phyloP scores from a whole-genome alignment of 1,140 invertebrate genomes.

The Bombus superbus region DNA sequence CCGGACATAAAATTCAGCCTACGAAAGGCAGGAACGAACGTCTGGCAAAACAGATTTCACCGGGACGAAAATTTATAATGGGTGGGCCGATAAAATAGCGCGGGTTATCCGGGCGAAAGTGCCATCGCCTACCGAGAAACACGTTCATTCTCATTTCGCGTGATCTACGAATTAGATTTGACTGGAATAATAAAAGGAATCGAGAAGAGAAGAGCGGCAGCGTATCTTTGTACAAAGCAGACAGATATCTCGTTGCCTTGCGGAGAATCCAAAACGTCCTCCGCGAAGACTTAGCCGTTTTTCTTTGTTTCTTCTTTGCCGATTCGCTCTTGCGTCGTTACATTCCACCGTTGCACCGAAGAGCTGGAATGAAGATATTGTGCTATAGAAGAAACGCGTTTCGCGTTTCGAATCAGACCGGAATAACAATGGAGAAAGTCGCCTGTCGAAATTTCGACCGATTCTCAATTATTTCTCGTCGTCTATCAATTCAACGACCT shows the following conservation, averaged over 20 bases:
- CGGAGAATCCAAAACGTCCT: slow-evolving; percentile 3
- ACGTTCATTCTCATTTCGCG: slow-evolving; percentile 32
- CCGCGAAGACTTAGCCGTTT: slow-evolving; percentile 14
- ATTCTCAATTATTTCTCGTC: background rate
- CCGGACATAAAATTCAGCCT: background rate
- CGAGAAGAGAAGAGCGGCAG: too few relatives aligned
- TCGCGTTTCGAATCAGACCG: slow-evolving; percentile 24
- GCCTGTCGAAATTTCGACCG: background rate
- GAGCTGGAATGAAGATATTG: slow-evolving; percentile 23
- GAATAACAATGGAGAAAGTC: slow-evolving; percentile 39
- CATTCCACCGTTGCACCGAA: background rate
- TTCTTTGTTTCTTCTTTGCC: background rate
- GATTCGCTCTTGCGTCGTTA: slow-evolving; percentile 32
- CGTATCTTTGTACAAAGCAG: slow-evolving; percentile 12
- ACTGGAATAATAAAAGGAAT: slow-evolving; percentile 9
- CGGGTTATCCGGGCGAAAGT: background rate
- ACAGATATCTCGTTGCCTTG: background rate
- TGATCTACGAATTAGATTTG: slow-evolving; percentile 36
- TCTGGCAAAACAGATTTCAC: background rate
- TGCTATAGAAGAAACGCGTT: slow-evolving; percentile 37
- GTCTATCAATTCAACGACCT: background rate
- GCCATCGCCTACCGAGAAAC: background rate
- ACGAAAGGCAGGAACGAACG: background rate
- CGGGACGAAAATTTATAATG: slow-evolving; percentile 18
- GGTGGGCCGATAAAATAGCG: background rate